Evolutionary conservation across 2,113 vertebrate species (phyloP).

Genomic region (Chloropsis hardwickii): DNA sequence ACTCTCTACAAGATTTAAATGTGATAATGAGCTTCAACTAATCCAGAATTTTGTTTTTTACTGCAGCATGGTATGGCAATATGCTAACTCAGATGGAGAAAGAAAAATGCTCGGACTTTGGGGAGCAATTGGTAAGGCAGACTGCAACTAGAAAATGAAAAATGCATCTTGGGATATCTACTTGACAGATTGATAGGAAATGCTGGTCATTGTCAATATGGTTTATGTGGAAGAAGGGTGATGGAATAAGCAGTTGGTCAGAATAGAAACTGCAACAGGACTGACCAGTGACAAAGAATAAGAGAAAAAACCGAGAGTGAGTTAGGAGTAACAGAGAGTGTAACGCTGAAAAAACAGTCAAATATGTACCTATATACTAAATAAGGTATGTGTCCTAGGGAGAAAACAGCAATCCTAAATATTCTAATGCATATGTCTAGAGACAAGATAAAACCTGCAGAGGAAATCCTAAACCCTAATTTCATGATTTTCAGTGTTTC

Average conservation of each 20-base stretch:
- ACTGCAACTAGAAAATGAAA: not conserved
- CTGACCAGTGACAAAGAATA: not conserved
- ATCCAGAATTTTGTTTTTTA: not conserved
- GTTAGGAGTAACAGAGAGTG: not conserved
- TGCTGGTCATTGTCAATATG: not conserved
- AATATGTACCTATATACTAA: not conserved
- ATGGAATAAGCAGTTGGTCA: not conserved
- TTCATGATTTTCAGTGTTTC: not conserved
- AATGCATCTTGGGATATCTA: not conserved
- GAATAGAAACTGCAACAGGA: not conserved
- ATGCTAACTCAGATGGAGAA: not conserved
- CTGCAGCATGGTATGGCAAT: not conserved
- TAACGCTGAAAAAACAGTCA: rapidly evolving
- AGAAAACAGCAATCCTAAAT: not conserved
- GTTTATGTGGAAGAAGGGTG: not conserved
- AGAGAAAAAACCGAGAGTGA: not conserved
- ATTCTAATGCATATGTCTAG: not conserved
- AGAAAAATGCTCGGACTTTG: not conserved
- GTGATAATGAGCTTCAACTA: not conserved
- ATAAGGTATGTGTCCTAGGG: not conserved
- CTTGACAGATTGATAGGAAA: not conserved
- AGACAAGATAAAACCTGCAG: not conserved
- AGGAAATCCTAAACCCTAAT: not conserved
- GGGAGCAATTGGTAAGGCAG: not conserved
- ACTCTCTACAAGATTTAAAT: not conserved